Evolutionary conservation across 2,888 invertebrate genomes (phyloP), one percentile per base, ranked within the genome.

Genomic region (Nebria brevicollis): DNA sequence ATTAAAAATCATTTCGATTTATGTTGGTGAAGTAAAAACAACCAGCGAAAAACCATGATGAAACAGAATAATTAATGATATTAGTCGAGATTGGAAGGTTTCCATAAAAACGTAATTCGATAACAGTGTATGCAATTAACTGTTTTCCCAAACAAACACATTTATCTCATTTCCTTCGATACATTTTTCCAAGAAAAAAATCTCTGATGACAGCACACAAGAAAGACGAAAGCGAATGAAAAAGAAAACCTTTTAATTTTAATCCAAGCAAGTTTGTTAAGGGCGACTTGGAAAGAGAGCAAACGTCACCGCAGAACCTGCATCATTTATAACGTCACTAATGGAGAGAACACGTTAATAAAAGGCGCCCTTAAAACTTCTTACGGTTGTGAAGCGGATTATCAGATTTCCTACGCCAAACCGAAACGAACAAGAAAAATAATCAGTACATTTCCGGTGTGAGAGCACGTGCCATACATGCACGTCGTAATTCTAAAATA

Each of bases 351-450:
- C 77, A 72, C 81, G 76, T 81, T 76, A 77, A 81, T 81, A 81
- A 81, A 81, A 81, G 80, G 70, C 75, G 76, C 76, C 80, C 80
- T 81, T 81, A 81, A 81, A 81, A 81, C 75, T 80, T 80, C 75
- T 75, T 81, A 66, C 75, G 75, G 54, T 54, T 68, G 43, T 74
- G 80, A 54, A 81, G 76, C 75, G 80, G 80, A 81, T 81, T 81
- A 81, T 54, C 70, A 68, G 80, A 81, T 81, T 75, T 72, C 65
- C 68, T 54, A 54, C 54, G 54, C 54, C 13, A 54, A 11, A 74
- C 73, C 75, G 68, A 75, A 79, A 74, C 77, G 77, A 78, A 78
- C 75, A 26, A 70, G 75, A 81, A 81, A 81, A 75, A 81, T 81
- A 81, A 81, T 75, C 79, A 79, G 68, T 72, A 66, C 64, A 42